Percentiles rank a stretch among this genome's conserved stretches.
Evolutionary conservation across 2,888 invertebrate genomes (phyloP).

Genomic region (Zygaena filipendulae): DNA sequence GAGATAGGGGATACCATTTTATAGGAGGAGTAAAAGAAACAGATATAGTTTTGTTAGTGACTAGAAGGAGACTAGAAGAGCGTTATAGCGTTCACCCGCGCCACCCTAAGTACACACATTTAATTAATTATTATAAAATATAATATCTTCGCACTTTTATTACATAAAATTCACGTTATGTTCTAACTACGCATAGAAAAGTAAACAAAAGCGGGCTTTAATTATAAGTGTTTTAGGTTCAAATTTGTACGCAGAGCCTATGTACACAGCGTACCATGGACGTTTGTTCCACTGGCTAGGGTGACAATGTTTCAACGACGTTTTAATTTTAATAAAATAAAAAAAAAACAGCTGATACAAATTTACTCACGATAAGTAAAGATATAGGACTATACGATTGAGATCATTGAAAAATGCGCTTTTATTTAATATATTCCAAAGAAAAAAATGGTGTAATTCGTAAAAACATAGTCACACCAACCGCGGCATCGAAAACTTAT

Average conservation of each 20-base stretch:
- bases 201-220: slow-evolving; percentile 60
- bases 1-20: slow-evolving; percentile 11
- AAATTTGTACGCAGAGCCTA: slow-evolving; percentile 65
- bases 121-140: slow-evolving; percentile 66
- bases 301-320: slow-evolving; percentile 24
- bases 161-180: slow-evolving; percentile 69
- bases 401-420: slow-evolving; percentile 35
- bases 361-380: no score
- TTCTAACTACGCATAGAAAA: slow-evolving; percentile 65
- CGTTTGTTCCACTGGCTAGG: slow-evolving; percentile 51
- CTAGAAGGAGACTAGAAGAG: slow-evolving; percentile 29
- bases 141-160: slow-evolving; percentile 67
- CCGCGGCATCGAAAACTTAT: slow-evolving; percentile 56
- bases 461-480: no score
- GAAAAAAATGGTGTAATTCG: slow-evolving; percentile 17
- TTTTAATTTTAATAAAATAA: slow-evolving; percentile 1
- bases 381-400: no score
- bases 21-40: slow-evolving; percentile 19
- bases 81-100: slow-evolving; percentile 47
- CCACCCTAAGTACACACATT: slow-evolving; percentile 67
- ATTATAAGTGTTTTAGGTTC: slow-evolving; percentile 57
- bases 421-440: slow-evolving; percentile 17
- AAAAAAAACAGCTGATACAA: no score
- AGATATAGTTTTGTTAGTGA: slow-evolving; percentile 16
- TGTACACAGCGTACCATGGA: slow-evolving; percentile 67